Evolutionary conservation across 2,888 invertebrate species (phyloP).

Genomic region (Sphecodes monilicornis): DNA sequence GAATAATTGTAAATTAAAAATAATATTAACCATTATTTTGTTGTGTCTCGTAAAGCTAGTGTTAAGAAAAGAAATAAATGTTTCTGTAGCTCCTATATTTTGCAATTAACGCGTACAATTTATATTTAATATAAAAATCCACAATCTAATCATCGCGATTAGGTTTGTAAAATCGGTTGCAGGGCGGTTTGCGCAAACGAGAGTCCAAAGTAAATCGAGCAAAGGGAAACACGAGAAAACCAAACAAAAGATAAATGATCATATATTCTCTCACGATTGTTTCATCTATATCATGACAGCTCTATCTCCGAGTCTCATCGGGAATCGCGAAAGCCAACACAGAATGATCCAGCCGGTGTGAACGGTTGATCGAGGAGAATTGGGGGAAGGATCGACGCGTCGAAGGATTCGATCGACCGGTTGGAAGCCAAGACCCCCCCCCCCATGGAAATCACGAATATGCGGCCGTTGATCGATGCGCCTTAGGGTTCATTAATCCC

Average conservation of each 20-base stretch:
- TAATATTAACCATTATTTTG: too few relatives aligned
- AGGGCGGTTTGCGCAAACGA: not conserved
- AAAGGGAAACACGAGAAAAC: not conserved
- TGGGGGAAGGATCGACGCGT: slow-evolving; percentile 9
- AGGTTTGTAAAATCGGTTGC: not conserved
- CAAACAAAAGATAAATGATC: not conserved
- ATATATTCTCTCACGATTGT: slow-evolving; percentile 21
- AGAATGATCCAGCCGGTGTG: slow-evolving; percentile 32
- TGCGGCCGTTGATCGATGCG: slow-evolving; percentile 66
- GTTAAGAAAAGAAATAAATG: too few relatives aligned
- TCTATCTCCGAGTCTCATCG: slow-evolving; percentile 22
- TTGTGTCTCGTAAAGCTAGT: too few relatives aligned
- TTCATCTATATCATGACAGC: slow-evolving; percentile 49
- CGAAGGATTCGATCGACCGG: slow-evolving; percentile 6
- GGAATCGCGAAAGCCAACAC: slow-evolving; percentile 14
- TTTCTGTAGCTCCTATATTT: too few relatives aligned
- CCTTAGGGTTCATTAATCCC: slow-evolving; percentile 61
- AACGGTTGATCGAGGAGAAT: slow-evolving; percentile 23
- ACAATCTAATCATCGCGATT: not conserved
- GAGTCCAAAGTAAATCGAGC: not conserved
- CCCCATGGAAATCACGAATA: slow-evolving; percentile 32
- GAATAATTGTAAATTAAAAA: too few relatives aligned
- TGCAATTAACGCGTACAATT: too few relatives aligned
- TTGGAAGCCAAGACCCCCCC: too few relatives aligned
- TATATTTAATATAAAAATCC: too few relatives aligned